Base-by-base conservation (phyloP, 1,140 invertebrate genomes). In the Rhyzopertha dominica region DNA sequence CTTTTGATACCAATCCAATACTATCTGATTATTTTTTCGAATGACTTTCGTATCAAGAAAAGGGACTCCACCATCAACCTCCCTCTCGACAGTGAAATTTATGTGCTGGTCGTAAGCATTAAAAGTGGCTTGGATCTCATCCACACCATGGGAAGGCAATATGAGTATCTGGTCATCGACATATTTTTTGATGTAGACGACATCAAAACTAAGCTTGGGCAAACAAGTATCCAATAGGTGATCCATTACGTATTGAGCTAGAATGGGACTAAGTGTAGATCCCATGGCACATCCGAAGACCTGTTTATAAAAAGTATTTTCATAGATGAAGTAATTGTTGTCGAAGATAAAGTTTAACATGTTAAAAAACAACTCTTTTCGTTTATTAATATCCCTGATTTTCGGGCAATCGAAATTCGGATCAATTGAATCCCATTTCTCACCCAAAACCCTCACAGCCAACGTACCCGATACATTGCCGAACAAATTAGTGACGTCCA, bases 201-300 rank as follows among this genome's bases (percentile, higher is more conserved):
- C 9, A 18, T 8, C 17, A 14, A 34, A 14, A n/a, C 16, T 34
- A 8, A 34, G 10, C 13, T 34, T 4, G 22, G 28, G n/a, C 22
- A 34, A 18, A 19, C 31, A 34, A 9, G 4, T 14, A 14, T 34
- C 31, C 16, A 34, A n/a, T n/a, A 35, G 3, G 14, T 35, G 9
- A n/a, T 16, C 32, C 31, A 34, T 34, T n/a, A 34, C 31, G 16
- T 34, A 34, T 4, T n/a, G 31, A 18, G 31, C 31, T 14, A 34
- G 22, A 34, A 34, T 34, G 14, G 31, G 31, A n/a, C 31, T 34
- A 12, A 16, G 16, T 16, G 17, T 34, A 4, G 31, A 34, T 3
- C 31, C 31, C 31, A 34, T 34, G 4, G 14, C 14, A 17, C 31
- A 34, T 3, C 31, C 31, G n/a, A 34, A 34, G 5, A 34, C 22